Evolutionary conservation across 2,888 invertebrate species (phyloP).

Genomic region (Lithodes maja): DNA sequence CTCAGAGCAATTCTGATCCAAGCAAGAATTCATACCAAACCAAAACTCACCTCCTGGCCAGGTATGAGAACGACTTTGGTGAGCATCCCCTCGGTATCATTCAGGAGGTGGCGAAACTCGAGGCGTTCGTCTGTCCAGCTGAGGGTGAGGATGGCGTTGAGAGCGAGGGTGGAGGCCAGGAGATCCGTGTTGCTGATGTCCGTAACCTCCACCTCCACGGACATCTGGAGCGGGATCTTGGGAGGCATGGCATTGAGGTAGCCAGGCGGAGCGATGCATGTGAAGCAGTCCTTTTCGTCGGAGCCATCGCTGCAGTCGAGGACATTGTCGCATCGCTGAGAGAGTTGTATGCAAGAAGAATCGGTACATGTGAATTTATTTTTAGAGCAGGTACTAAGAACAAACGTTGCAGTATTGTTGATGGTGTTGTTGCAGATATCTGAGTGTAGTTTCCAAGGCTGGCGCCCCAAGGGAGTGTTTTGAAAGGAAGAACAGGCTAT

Average conservation of each 20-base stretch:
- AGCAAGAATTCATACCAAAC: too few species aligned
- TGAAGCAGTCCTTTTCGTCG: constrained; percentile 42
- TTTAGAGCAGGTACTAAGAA: constrained; percentile 11
- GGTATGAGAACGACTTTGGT: constrained; percentile 1
- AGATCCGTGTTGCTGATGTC: constrained; percentile 26
- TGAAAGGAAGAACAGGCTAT: not conserved
- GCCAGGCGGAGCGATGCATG: constrained; percentile 18
- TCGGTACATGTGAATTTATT: constrained; percentile 36
- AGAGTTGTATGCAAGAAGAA: constrained; percentile 24
- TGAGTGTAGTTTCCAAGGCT: not conserved
- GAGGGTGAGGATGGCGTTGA: constrained; percentile 19
- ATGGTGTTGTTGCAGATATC: not conserved
- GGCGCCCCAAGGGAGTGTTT: constrained; percentile 10
- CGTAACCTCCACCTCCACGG: constrained; percentile 11
- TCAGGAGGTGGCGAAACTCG: constrained; percentile 34
- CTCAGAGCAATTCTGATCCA: too few species aligned
- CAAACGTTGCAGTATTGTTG: not conserved
- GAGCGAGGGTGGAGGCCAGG: constrained; percentile 10
- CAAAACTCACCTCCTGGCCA: constrained; percentile 4
- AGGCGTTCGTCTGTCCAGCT: constrained; percentile 45
- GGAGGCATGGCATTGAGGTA: constrained; percentile 39
- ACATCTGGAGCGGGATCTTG: constrained; percentile 17
- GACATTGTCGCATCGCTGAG: constrained; percentile 29
- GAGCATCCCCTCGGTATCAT: not conserved
- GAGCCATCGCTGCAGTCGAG: constrained; percentile 38